Base-by-base conservation (phyloP, 1,140 invertebrate species). In the Bombus soroeensis region DNA sequence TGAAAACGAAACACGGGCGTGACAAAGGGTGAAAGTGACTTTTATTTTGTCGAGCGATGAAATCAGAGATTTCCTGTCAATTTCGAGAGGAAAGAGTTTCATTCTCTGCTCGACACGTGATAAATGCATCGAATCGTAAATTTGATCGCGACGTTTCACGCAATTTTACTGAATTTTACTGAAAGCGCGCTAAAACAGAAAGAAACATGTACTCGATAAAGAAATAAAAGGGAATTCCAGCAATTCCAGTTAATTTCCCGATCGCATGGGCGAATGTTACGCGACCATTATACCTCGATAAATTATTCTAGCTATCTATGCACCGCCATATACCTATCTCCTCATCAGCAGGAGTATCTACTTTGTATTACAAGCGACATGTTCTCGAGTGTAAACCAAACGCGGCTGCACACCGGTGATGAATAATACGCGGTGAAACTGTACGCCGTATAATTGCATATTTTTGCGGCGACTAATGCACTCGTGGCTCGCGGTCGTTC, bases 381-480 rank as follows among this genome's bases (percentile, higher is more conserved):
- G 80, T 74, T 59, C 37, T 64, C 80, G 70, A 74, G 70, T 43
- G 70, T 57, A 22, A 66, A 28, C 32, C 71, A 39, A 75, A 76
- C 41, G 59, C 47, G 18, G 28, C 37, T 9, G n/a, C 43, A 25
- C 57, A 10, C 39, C 37, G 3, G 22, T 41, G 43, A 81, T 73
- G 81, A 82, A 82, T 74, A 57, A 75, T 53, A 82, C 57, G 13
- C 15, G 39, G 81, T 32, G 57, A 10, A 75, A 64, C 71, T 74
- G 57, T 39, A 12, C 59, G 34, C 81, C 72, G 59, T 76, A 68
- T 76, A 83, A 83, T 83, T 83, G 81, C 62, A 77, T 83, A 83
- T 83, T 83, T 83, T 83, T 83, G 59, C 25, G 28, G 59, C 81
- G 37, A 75, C 81, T 83, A 83, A 83, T 83, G 74, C 62, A 77